Conservation (phyloP, 2,797 vertebrate genomes). For the Enteromius treurensis region DNA sequence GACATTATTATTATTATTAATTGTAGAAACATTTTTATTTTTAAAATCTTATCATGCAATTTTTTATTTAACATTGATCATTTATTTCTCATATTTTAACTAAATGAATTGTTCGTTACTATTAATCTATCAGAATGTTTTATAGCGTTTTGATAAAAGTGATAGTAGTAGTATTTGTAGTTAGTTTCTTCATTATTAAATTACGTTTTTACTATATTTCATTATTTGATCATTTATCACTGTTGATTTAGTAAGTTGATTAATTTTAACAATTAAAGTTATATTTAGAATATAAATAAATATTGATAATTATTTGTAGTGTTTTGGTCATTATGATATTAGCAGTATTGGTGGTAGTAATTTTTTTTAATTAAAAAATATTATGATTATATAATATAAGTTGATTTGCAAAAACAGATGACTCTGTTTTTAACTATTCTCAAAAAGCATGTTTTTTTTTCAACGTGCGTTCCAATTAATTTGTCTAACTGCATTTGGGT, state of each 20-base stretch:
- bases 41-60: not conserved
- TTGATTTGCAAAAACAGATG: too few species aligned
- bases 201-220: not conserved
- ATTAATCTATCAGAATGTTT: not conserved
- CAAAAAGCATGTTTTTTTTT: too few species aligned
- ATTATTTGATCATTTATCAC: not conserved
- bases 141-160: not conserved
- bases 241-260: not conserved
- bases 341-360: not conserved
- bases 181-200: not conserved
- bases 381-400: not conserved
- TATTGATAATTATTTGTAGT: not conserved
- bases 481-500: too few species aligned
- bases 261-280: not conserved
- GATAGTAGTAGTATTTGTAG: not conserved
- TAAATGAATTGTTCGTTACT: not conserved
- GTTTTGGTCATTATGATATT: not conserved
- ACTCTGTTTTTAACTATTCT: too few species aligned
- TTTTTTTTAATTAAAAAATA: not conserved
- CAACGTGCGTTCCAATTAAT: too few species aligned
- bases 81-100: not conserved
- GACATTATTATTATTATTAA: not conserved
- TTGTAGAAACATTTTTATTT: not conserved
- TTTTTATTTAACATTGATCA: not conserved
- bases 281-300: not conserved